Conservation (phyloP, 2,113 vertebrate genomes). For the Sphaerodactylus townsendi region DNA sequence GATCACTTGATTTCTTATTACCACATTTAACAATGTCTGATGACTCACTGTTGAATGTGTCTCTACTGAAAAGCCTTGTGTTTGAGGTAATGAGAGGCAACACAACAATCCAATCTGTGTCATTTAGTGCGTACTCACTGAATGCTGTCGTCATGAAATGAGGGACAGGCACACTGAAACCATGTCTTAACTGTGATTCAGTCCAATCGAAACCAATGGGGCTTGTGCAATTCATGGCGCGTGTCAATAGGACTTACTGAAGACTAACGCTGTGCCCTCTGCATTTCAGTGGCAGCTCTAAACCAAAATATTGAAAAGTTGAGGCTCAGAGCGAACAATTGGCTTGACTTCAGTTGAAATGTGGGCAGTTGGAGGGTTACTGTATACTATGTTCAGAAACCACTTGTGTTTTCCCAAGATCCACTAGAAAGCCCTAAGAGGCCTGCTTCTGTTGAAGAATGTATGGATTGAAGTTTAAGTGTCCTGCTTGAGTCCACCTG, state of each 20-base stretch:
- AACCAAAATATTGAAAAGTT: not conserved
- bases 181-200: not conserved
- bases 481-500: too few species aligned
- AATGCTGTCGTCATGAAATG: not conserved
- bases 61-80: not conserved
- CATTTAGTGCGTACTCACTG: not conserved
- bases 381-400: not conserved
- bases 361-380: not conserved
- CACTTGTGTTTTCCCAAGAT: rapidly evolving
- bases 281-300: not conserved
- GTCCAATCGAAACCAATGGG: not conserved
- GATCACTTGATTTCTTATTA: not conserved
- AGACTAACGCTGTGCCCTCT: not conserved
- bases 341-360: not conserved
- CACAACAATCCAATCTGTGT: too few species aligned
- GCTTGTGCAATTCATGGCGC: not conserved
- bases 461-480: not conserved
- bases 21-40: not conserved
- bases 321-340: not conserved
- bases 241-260: not conserved
- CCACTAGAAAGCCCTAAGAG: not conserved
- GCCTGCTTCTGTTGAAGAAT: not conserved
- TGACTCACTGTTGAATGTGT: not conserved
- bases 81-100: not conserved
- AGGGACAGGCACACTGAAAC: not conserved